Conservation (phyloP, 2,797 vertebrate species). For the Halcyon badia region DNA sequence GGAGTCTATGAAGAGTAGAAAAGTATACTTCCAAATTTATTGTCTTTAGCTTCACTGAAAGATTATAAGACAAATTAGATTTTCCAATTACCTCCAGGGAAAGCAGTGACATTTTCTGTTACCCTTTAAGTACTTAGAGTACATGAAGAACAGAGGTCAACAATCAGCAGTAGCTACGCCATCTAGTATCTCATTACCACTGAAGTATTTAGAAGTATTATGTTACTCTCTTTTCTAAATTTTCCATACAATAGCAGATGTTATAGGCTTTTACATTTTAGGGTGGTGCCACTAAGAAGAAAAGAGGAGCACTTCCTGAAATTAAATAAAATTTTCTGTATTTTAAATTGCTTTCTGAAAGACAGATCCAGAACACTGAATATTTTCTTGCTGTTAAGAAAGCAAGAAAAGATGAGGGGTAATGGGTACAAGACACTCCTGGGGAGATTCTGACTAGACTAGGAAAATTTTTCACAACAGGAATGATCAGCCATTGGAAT, state of each 20-base stretch:
- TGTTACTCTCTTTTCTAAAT: background rate
- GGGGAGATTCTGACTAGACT: too few species aligned
- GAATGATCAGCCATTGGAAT: too few species aligned
- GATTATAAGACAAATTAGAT: conserved; percentile 23
- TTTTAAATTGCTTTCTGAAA: background rate
- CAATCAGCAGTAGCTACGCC: conserved; percentile 7
- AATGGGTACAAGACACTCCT: too few species aligned
- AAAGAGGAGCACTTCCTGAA: background rate
- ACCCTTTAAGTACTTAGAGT: conserved; percentile 21
- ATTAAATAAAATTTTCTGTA: background rate
- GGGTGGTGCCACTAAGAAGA: background rate
- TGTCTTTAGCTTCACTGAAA: conserved; percentile 10
- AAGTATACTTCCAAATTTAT: conserved; percentile 14
- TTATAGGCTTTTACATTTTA: conserved; percentile 32
- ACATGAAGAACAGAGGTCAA: conserved; percentile 56
- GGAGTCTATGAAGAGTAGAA: background rate
- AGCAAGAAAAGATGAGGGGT: too few species aligned
- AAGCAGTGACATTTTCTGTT: conserved; percentile 60
- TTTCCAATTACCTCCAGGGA: conserved; percentile 56
- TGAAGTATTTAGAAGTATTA: background rate
- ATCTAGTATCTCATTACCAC: conserved; percentile 34
- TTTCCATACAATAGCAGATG: background rate
- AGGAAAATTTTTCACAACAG: too few species aligned
- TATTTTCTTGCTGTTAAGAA: background rate
- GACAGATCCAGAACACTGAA: background rate